phyloP scores from a whole-genome alignment of 2,113 vertebrate species.

The Larimichthys polyactis region DNA sequence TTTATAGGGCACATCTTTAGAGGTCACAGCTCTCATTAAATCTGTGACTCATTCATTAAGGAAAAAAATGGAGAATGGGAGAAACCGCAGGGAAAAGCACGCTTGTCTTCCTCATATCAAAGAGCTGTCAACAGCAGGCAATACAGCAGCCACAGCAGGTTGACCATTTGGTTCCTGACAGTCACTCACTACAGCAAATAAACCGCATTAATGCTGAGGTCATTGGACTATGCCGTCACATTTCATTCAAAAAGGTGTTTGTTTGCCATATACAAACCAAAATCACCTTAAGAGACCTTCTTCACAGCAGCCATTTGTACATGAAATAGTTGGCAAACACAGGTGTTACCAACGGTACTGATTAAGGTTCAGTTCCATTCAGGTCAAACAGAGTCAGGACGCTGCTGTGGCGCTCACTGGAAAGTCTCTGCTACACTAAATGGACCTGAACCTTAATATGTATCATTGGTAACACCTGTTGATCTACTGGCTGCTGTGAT shows the following conservation, averaged over 20 bases:
- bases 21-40: slow-evolving; percentile 23
- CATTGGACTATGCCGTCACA: slow-evolving; percentile 13
- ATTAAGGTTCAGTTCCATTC: too few relatives aligned
- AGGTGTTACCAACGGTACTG: too few relatives aligned
- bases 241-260: neutral
- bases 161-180: slow-evolving; percentile 12
- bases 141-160: slow-evolving; percentile 33
- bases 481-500: neutral
- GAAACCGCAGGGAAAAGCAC: slow-evolving; percentile 10
- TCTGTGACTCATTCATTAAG: slow-evolving; percentile 15
- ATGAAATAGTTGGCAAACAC: too few relatives aligned
- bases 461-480: too few relatives aligned
- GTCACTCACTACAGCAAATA: slow-evolving; percentile 24
- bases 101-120: slow-evolving; percentile 27
- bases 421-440: too few relatives aligned
- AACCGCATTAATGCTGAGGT: slow-evolving; percentile 13
- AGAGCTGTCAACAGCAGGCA: slow-evolving; percentile 63
- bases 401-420: too few relatives aligned
- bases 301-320: too few relatives aligned
- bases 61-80: neutral
- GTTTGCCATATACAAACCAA: neutral
- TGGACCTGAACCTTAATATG: too few relatives aligned
- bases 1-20: slow-evolving; percentile 3
- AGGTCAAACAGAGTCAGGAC: too few relatives aligned
- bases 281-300: neutral